These are phyloP conservation scores for Coreoperca whiteheadi DNA, from an alignment of 2,113 vertebrate genomes.

Conservation along the genomic window DNA sequence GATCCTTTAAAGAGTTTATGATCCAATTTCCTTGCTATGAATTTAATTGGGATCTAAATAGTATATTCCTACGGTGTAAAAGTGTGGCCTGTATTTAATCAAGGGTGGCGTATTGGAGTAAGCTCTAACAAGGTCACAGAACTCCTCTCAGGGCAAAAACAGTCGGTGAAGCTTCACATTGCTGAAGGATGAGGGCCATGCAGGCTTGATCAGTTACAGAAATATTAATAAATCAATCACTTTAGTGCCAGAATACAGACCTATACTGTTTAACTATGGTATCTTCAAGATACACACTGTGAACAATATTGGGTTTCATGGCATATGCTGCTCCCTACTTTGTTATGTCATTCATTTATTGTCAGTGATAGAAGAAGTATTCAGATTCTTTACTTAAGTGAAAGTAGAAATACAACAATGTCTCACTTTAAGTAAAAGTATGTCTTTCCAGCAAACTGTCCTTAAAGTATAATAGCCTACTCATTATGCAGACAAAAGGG, in stretches of 20 bases:
- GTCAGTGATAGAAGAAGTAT: background rate
- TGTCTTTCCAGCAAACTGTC: background rate
- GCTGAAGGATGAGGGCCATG: constrained; percentile 32
- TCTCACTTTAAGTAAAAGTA: background rate
- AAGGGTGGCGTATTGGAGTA: constrained; percentile 59
- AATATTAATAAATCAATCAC: constrained; percentile 53
- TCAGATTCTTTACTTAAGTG: background rate
- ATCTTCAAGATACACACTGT: background rate
- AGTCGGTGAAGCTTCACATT: constrained; percentile 48
- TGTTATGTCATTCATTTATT: background rate
- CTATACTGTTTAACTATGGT: background rate
- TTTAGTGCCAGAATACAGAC: constrained; percentile 22
- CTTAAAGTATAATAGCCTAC: background rate
- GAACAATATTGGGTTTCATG: constrained; percentile 9
- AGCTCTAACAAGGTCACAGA: constrained; percentile 76
- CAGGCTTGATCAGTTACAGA: constrained; percentile 36
- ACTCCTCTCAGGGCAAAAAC: constrained; percentile 64
- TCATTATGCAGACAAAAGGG: background rate
- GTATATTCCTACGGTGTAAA: constrained; percentile 75
- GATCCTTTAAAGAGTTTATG: constrained; percentile 81
- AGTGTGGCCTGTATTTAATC: constrained; percentile 75
- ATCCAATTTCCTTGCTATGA: constrained; percentile 77
- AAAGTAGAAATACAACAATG: background rate
- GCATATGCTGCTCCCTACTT: constrained; percentile 3
- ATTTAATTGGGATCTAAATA: constrained; percentile 79